A percentile compares a stretch with the other conserved stretches of the same genome.
Conservation (phyloP, 2,888 invertebrate genomes). For the Deilephila elpenor region DNA sequence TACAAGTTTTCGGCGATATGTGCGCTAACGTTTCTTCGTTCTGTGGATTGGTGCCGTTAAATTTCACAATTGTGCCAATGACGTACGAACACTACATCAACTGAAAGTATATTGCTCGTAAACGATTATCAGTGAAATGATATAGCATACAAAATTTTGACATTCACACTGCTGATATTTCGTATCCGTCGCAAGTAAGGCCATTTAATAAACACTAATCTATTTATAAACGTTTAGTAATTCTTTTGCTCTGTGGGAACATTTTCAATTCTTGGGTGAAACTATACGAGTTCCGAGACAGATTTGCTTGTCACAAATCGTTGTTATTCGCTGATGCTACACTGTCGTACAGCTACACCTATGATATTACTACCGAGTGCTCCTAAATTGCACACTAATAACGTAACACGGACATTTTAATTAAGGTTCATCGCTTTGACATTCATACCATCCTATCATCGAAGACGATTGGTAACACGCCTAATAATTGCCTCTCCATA, state of each 20-base stretch:
- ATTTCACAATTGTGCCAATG: conserved; percentile 81
- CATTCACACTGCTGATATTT: conserved; percentile 84
- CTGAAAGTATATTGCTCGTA: conserved; percentile 74
- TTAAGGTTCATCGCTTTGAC: conserved; percentile 85
- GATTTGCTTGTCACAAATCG: conserved; percentile 76
- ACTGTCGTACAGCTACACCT: conserved; percentile 55
- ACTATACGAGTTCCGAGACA: conserved; percentile 76
- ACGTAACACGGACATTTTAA: conserved; percentile 83
- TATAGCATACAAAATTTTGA: conserved; percentile 84
- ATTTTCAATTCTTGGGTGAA: conserved; percentile 79
- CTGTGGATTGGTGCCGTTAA: conserved; percentile 81
- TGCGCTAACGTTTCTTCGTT: conserved; percentile 82
- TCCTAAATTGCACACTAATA: conserved; percentile 81
- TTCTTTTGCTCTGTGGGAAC: conserved; percentile 82
- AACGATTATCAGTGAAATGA: conserved; percentile 83
- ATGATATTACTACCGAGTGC: conserved; percentile 64
- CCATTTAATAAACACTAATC: conserved; percentile 85
- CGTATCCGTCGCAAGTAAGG: conserved; percentile 85
- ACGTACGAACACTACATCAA: conserved; percentile 76
- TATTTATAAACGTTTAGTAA: conserved; percentile 85
- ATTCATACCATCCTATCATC: conserved; percentile 82
- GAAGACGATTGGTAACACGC: conserved; percentile 76
- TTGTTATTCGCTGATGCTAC: conserved; percentile 69
- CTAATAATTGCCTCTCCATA: conserved; percentile 75
- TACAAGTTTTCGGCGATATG: conserved; percentile 85